Percentiles rank a stretch among this genome's conserved stretches.
phyloP scores from a whole-genome alignment of 2,888 invertebrate species.

The Pachydiplax longipennis region DNA sequence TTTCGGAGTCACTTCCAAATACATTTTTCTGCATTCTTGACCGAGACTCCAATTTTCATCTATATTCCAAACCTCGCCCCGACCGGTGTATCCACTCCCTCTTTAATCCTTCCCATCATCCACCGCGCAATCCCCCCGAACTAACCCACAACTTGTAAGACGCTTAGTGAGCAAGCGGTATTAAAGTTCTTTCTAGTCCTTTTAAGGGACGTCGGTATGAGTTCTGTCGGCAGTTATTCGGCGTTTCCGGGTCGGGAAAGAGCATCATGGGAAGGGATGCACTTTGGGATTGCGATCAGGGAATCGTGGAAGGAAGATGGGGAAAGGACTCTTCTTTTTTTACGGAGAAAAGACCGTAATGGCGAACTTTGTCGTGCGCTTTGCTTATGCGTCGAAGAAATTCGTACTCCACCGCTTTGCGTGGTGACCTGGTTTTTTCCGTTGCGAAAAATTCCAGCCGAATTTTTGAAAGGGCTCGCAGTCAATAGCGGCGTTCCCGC shows the following conservation, averaged over 20 bases:
- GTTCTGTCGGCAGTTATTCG: not conserved
- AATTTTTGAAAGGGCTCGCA: too few relatives aligned
- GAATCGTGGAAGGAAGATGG: not conserved
- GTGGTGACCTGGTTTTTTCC: not conserved
- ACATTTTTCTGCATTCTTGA: not conserved
- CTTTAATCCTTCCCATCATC: not conserved
- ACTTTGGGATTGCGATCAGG: not conserved
- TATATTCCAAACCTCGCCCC: not conserved
- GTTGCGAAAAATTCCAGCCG: not conserved
- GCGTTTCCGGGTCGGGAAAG: not conserved
- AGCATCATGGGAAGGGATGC: not conserved
- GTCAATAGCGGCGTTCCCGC: too few relatives aligned
- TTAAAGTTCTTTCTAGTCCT: constrained; percentile 7
- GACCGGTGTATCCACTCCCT: not conserved
- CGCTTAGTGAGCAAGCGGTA: constrained; percentile 21
- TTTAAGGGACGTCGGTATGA: not conserved
- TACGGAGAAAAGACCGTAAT: not conserved
- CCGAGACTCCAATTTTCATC: not conserved
- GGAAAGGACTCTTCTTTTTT: not conserved
- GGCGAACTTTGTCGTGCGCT: not conserved
- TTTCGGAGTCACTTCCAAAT: too few relatives aligned
- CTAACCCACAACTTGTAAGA: constrained; percentile 1
- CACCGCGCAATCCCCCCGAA: not conserved
- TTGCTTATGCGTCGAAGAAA: not conserved
- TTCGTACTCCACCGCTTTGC: not conserved